A percentile compares a stretch with the other conserved stretches of the same genome.
phyloP scores from a whole-genome alignment of 1,140 invertebrate species.

The Anadara kagoshimensis region DNA sequence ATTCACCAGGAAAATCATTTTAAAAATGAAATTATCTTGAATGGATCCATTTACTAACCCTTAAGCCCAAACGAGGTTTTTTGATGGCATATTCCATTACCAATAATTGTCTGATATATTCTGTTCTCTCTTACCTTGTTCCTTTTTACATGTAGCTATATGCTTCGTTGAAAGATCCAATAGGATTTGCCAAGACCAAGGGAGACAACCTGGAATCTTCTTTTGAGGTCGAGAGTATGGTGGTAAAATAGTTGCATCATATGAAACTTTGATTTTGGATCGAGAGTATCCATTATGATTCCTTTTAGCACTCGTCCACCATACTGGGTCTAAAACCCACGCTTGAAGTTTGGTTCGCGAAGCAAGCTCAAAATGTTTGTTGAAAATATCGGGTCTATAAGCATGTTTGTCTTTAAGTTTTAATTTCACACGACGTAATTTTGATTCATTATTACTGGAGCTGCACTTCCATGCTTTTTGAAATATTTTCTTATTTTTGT shows the following conservation, averaged over 20 bases:
- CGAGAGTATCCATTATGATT: constrained; percentile 11
- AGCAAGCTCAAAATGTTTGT: neutral
- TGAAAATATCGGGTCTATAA: constrained; percentile 12
- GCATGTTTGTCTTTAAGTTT: neutral
- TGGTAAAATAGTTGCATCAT: constrained; percentile 9
- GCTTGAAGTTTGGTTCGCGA: neutral
- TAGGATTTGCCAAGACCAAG: constrained; percentile 34
- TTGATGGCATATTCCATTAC: too few relatives aligned
- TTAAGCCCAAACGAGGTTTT: too few relatives aligned
- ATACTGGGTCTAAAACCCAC: constrained; percentile 16
- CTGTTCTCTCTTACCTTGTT: constrained; percentile 27
- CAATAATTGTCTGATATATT: neutral
- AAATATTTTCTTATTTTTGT: neutral
- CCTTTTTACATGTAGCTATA: constrained; percentile 24
- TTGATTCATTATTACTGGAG: neutral
- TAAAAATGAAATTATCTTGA: too few relatives aligned
- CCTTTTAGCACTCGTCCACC: neutral
- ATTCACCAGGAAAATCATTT: too few relatives aligned
- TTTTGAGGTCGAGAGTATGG: constrained; percentile 42
- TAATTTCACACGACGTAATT: neutral
- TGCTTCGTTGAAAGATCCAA: constrained; percentile 1
- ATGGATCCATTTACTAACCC: too few relatives aligned
- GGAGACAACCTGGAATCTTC: constrained; percentile 25
- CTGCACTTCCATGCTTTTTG: constrained; percentile 16
- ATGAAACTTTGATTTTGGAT: constrained; percentile 28